Conservation (phyloP, 92 coral and sea anemone species). For the Siderastrea radians region DNA sequence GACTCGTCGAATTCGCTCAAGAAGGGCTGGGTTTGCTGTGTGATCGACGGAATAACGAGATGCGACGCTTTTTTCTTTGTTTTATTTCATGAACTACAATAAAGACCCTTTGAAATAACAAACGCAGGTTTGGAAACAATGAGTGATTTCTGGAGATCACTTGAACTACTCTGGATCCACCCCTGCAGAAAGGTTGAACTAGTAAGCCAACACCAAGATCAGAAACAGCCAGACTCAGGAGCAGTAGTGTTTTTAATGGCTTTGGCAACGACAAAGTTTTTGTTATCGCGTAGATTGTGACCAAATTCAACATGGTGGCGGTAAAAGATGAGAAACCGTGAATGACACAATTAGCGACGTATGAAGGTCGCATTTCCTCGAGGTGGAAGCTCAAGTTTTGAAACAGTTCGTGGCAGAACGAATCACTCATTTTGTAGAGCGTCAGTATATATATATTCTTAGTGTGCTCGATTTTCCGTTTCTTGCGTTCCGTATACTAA, state of each 20-base stretch:
- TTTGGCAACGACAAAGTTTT: slow-evolving; percentile 13
- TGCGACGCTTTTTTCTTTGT: no score
- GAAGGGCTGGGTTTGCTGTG: no score
- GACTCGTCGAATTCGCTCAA: no score
- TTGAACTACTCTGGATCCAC: no score
- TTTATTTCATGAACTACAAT: no score
- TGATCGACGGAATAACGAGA: no score
- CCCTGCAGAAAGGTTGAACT: slow-evolving; percentile 15
- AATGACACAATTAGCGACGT: neutral
- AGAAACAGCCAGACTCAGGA: slow-evolving; percentile 29
- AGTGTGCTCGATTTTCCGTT: no score
- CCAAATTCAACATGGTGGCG: slow-evolving; percentile 2
- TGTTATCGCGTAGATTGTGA: slow-evolving; percentile 8
- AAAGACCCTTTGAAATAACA: no score
- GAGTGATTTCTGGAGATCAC: no score
- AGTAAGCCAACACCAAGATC: slow-evolving; percentile 25
- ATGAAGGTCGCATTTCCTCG: neutral
- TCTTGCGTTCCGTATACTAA: no score
- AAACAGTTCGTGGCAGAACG: neutral
- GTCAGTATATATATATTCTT: neutral
- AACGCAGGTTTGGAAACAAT: no score
- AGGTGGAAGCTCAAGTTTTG: neutral
- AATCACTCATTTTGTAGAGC: neutral
- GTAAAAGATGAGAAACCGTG: neutral
- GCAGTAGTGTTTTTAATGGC: neutral